A percentile compares a stretch with the other conserved stretches of the same genome.
Evolutionary conservation across 92 coral and sea anemone genomes (phyloP).

Genomic region (Palythoa caribaeorum): DNA sequence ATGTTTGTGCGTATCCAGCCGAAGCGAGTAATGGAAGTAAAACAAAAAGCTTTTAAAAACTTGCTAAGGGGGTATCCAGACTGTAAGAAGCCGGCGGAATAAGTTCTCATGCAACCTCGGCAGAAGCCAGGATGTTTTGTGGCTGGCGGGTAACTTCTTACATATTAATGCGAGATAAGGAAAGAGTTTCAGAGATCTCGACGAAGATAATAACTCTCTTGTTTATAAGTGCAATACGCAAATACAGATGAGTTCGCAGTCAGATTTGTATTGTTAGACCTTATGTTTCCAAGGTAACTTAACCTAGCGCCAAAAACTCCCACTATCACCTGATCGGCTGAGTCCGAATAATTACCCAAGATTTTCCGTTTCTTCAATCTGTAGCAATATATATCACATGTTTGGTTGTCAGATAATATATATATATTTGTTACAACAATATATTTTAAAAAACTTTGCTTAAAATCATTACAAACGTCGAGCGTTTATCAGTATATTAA

Average conservation of each 20-base stretch:
- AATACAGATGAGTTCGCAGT: not conserved
- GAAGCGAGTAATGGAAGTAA: too few relatives aligned
- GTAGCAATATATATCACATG: not conserved
- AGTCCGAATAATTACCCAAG: not conserved
- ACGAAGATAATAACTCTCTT: not conserved
- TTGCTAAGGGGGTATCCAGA: not conserved
- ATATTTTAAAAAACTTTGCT: not conserved
- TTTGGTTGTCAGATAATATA: not conserved
- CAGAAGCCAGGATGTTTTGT: not conserved
- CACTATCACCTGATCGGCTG: conserved; percentile 1
- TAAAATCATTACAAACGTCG: not conserved
- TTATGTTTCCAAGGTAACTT: conserved; percentile 12
- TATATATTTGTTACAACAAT: not conserved
- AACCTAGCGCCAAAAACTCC: not conserved
- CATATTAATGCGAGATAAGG: not conserved
- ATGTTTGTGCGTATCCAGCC: too few relatives aligned
- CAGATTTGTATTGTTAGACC: not conserved
- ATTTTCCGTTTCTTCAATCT: not conserved
- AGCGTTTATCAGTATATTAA: not conserved
- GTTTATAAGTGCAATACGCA: not conserved
- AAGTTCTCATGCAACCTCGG: not conserved
- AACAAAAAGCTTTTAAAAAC: not conserved
- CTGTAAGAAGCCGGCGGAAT: not conserved
- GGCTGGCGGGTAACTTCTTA: not conserved
- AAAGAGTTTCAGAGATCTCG: not conserved